A percentile compares a stretch with the other conserved stretches of the same genome.
Evolutionary conservation across 2,888 invertebrate genomes (phyloP).

Genomic region (Tigriopus californicus): DNA sequence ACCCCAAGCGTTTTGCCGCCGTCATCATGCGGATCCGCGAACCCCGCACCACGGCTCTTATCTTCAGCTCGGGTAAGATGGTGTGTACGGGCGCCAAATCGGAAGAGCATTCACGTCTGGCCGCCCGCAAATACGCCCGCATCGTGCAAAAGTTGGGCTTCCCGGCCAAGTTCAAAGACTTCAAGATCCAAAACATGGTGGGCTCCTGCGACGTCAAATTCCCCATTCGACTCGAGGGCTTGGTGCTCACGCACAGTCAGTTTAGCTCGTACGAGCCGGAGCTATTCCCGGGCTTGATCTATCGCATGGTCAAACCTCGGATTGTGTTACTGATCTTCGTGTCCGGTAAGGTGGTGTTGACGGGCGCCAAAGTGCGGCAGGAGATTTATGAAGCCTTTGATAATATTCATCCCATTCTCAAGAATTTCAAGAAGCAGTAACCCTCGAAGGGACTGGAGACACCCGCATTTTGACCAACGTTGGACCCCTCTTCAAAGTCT

Average conservation of each 20-base stretch:
- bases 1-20: slow-evolving; percentile 95
- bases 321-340: slow-evolving; percentile 94
- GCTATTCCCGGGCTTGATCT: slow-evolving; percentile 93
- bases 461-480: neutral
- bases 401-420: slow-evolving; percentile 82
- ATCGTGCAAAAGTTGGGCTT: slow-evolving; percentile 65
- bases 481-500: neutral
- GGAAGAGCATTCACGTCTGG: slow-evolving; percentile 55
- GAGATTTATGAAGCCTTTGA: slow-evolving; percentile 85
- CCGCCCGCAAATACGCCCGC: slow-evolving; percentile 59
- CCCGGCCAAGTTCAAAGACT: slow-evolving; percentile 37
- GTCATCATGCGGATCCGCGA: slow-evolving; percentile 89
- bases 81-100: slow-evolving; percentile 71
- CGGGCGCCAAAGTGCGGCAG: slow-evolving; percentile 76
- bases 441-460: too few relatives aligned
- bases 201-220: slow-evolving; percentile 71
- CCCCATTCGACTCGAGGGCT: slow-evolving; percentile 56
- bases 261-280: slow-evolving; percentile 87
- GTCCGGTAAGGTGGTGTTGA: slow-evolving; percentile 94
- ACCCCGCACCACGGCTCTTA: slow-evolving; percentile 54
- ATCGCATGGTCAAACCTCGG: slow-evolving; percentile 87
- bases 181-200: slow-evolving; percentile 70
- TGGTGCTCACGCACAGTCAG: slow-evolving; percentile 61
- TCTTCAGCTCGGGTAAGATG: slow-evolving; percentile 65
- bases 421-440: slow-evolving; percentile 71